A percentile compares a stretch with the other conserved stretches of the same genome.
These are phyloP conservation scores for Phyto melanocephala DNA, from an alignment of 2,888 invertebrate species.

Conservation along the genomic window DNA sequence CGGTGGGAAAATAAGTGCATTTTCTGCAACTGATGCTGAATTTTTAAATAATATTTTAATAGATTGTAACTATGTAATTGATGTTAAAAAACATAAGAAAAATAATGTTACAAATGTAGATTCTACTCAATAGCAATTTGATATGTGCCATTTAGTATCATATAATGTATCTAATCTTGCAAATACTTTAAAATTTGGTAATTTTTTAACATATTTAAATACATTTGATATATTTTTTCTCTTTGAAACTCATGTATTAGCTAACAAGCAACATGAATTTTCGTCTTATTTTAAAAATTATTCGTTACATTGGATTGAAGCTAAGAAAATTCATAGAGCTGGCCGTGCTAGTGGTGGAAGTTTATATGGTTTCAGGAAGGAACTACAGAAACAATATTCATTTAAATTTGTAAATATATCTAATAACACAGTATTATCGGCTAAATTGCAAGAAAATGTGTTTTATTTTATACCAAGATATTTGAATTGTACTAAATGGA, in stretches of 20 bases:
- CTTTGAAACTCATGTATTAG: not conserved
- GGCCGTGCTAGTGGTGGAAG: constrained; percentile 15
- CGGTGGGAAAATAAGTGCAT: not conserved
- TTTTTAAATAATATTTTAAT: not conserved
- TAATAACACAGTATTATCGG: no score
- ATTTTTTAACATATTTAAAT: not conserved
- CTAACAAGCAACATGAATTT: not conserved
- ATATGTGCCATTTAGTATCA: not conserved
- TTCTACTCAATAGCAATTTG: not conserved
- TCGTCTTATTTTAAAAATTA: not conserved
- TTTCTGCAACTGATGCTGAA: not conserved
- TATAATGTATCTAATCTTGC: not conserved
- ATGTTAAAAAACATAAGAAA: not conserved
- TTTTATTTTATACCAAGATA: no score
- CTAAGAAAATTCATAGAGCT: not conserved
- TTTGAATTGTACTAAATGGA: no score
- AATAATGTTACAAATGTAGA: no score
- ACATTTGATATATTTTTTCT: not conserved
- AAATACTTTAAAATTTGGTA: not conserved
- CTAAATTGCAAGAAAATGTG: no score
- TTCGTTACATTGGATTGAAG: not conserved
- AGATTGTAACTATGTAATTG: not conserved
- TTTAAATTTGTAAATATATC: no score
- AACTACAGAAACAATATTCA: no score
- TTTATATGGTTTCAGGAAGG: no score